phyloP scores from a whole-genome alignment of 2,797 vertebrate species.

The Nyctibius grandis region DNA sequence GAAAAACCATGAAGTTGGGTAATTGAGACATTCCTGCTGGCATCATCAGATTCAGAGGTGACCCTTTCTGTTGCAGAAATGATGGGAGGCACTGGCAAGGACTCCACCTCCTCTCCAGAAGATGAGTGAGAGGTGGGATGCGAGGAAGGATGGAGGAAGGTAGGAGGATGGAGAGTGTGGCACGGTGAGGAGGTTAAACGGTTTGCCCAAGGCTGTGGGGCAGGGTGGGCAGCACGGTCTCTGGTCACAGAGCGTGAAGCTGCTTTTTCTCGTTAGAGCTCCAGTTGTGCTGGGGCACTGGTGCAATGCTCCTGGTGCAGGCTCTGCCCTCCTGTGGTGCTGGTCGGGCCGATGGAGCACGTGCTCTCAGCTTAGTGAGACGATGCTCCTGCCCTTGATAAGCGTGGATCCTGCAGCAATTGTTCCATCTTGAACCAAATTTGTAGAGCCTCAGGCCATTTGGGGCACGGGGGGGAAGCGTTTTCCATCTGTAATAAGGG shows the following conservation, averaged over 20 bases:
- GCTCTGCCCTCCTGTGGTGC: neutral
- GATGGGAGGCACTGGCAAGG: neutral
- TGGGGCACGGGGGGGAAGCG: neutral
- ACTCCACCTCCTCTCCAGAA: neutral
- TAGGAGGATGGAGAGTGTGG: neutral
- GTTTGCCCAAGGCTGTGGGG: fast-evolving
- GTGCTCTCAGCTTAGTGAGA: neutral
- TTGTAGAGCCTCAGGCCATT: neutral
- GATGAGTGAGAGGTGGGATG: fast-evolving
- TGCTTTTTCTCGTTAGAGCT: fast-evolving
- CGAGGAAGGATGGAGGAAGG: fast-evolving
- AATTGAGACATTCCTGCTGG: neutral
- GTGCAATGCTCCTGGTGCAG: fast-evolving
- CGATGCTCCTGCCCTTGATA: fast-evolving
- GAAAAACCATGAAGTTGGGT: neutral
- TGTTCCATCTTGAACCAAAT: neutral
- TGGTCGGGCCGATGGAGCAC: fast-evolving
- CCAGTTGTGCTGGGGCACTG: neutral
- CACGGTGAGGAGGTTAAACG: fast-evolving
- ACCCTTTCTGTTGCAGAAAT: neutral
- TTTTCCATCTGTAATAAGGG: neutral
- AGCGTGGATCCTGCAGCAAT: neutral
- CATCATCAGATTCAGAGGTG: neutral
- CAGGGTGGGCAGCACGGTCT: fast-evolving
- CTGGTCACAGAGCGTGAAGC: neutral